These are phyloP conservation scores for Mythimna lalbum DNA, from an alignment of 2,888 invertebrate species.

Conservation along the genomic window DNA sequence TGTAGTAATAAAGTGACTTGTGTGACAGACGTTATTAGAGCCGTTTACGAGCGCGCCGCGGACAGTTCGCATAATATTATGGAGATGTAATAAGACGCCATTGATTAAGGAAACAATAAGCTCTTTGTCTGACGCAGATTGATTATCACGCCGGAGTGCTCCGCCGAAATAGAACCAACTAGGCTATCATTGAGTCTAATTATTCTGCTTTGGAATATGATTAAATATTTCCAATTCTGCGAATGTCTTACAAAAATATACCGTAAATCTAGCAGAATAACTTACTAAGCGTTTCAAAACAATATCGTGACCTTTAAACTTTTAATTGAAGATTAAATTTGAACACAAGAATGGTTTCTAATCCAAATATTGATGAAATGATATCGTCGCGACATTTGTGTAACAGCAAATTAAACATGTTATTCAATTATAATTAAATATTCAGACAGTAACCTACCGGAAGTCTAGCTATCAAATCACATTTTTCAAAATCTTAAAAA, in stretches of 20 bases:
- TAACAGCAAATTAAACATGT: not conserved
- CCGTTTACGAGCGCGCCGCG: not conserved
- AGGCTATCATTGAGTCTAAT: constrained; percentile 16
- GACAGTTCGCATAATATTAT: constrained; percentile 20
- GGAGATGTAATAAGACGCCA: constrained; percentile 33
- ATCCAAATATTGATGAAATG: not conserved
- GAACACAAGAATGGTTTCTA: constrained; percentile 2
- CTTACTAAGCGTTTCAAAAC: not conserved
- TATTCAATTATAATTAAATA: too few species aligned
- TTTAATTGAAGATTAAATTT: constrained; percentile 11
- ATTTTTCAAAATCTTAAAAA: not conserved
- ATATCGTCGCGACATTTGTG: not conserved
- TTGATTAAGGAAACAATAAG: constrained; percentile 34
- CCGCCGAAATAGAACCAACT: constrained; percentile 15
- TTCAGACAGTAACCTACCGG: too few species aligned
- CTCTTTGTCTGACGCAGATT: constrained; percentile 31
- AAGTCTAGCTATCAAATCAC: not conserved
- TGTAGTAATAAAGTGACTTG: constrained; percentile 5
- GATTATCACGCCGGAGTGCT: constrained; percentile 23
- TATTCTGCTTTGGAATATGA: constrained; percentile 9
- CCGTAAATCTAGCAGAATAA: not conserved
- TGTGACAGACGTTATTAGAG: constrained; percentile 1
- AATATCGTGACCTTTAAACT: constrained; percentile 16
- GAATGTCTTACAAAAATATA: not conserved
- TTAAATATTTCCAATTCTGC: not conserved